Base-by-base conservation (phyloP, 2,113 vertebrate species). In the Oceanodroma tethys region DNA sequence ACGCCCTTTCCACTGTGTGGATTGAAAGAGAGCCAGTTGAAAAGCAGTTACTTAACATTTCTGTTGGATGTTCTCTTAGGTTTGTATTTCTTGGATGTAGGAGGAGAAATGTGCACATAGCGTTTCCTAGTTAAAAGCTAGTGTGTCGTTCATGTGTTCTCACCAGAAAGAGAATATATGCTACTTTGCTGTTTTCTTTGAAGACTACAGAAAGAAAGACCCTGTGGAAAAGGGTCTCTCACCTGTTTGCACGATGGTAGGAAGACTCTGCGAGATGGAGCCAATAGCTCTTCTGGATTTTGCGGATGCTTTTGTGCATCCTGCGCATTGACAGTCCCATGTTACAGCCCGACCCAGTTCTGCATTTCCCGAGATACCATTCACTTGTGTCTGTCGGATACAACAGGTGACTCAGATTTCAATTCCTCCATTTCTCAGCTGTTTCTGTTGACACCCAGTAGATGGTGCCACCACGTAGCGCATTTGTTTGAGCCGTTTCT, bases 301-400 rank as follows among this genome's bases (percentile, higher is more conserved):
- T 67, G 47, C 32, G 71, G 78, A 3, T 76, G 40, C 5, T 60
- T 60, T 68, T 48, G 63, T 32, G 47, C 8, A 3, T 67, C 78
- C 36, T 30, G 10, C 4, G 0, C 0, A 2, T 62, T 1, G 14
- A 23, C 23, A 42, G 43, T 8, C 45, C 34, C 55, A 8, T 0
- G 0, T 13, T 59, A 23, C 5, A 5, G 22, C 53, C 62, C 2
- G 9, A 19, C 18, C 30, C 47, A 4, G 30, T 15, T 21, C 80
- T 60, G 45, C 14, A 13, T 36, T 48, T 72, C 40, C 73, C 6
- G 1, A 55, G 59, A 16, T 59, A 18, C 38, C 74, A 13, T 36
- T 40, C 16, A 5, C 47, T 60, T 12, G 8, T 25, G 3, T 30
- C 56, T 67, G 50, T 23, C 21, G 74, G 42, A 9, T 23, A 4